Evolutionary conservation across 2,113 vertebrate species (phyloP), one percentile per base, ranked within the genome.

Genomic region (Pristiophorus japonicus): DNA sequence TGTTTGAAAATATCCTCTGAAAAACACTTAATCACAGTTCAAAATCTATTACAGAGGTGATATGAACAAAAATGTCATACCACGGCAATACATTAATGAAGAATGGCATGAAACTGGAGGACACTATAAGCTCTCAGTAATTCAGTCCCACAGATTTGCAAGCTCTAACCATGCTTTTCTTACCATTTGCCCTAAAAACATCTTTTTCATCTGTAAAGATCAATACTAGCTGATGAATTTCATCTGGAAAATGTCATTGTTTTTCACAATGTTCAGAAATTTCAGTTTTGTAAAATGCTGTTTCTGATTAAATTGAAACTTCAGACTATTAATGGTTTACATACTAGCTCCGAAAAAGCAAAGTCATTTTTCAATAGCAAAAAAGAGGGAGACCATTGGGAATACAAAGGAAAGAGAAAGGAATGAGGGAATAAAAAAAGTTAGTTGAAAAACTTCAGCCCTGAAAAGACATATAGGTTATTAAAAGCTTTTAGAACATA

Each of bases 291-390:
- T 11, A 94, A 94, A 94, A 94, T 94, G 65, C 93, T 94, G 93
- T 94, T 94, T 94, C 93, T 47, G 93, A 94, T 94, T 94, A 94
- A 47, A 94, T 70, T 94, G 93, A 94, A 94, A 94, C 63, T 94
- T 94, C 93, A 94, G 93, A 94, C 93, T 94, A 94, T 94, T 94
- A 94, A 94, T 94, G 93, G 93, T 70, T 94, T 94, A 67, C 93
- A 94, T 73, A 94, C 93, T 94, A 94, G 88, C 45, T 94, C 66
- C 45, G 66, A 94, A 94, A 47, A 94, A 94, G 93, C 93, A 70
- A 94, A 94, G 93, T 73, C 65, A 94, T 94, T 94, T 94, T 94
- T 94, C 93, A 94, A 94, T 70, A 70, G 93, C 66, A 94, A 94
- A 94, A 67, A 94, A 70, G 93, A 45, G 66, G 73, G 42, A 30